These are phyloP conservation scores for Rhipidura dahli DNA, from an alignment of 2,113 vertebrate species.

Conservation along the genomic window DNA sequence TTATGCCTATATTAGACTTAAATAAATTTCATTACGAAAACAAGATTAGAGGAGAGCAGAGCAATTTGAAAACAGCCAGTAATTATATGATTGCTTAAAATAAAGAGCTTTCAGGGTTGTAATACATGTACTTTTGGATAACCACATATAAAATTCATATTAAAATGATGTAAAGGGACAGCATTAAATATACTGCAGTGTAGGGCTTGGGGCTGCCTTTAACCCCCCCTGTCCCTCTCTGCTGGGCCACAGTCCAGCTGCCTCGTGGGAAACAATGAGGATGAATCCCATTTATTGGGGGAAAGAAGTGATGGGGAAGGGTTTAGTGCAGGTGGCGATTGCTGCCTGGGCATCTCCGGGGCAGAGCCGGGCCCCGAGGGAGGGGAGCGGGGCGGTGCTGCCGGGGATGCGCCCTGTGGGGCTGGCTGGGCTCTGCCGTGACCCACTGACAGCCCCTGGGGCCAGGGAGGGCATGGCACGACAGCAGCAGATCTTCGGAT, in stretches of 20 bases:
- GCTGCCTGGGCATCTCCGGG: neutral
- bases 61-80: conserved; percentile 63
- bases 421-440: neutral
- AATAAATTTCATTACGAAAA: conserved; percentile 75
- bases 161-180: neutral
- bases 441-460: neutral
- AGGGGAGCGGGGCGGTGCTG: too few relatives aligned
- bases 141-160: neutral
- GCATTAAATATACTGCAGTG: neutral
- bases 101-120: conserved; percentile 29
- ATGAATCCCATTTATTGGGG: neutral
- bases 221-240: neutral
- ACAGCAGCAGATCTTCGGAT: neutral
- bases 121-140: conserved; percentile 37
- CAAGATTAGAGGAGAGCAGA: conserved; percentile 61
- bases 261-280: fast-evolving
- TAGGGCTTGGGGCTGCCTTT: neutral
- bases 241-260: neutral
- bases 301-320: fast-evolving
- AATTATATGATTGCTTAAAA: conserved; percentile 55
- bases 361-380: neutral
- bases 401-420: neutral
- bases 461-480: neutral
- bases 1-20: conserved; percentile 70
- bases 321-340: fast-evolving